Evolutionary conservation across 2,113 vertebrate species (phyloP).

Genomic region (Loxodonta africana): DNA sequence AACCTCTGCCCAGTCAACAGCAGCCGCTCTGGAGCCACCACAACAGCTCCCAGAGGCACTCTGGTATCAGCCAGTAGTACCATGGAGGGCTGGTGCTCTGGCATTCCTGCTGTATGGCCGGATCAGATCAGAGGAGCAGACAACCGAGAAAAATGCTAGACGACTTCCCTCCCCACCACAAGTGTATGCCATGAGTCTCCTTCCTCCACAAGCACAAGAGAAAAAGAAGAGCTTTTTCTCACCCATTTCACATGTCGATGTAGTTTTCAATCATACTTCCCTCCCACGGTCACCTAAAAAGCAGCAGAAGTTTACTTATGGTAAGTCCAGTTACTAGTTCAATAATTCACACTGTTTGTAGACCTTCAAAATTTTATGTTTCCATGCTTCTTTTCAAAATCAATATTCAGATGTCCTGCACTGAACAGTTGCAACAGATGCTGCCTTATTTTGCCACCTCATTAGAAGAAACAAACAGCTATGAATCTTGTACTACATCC

Average conservation of each 20-base stretch:
- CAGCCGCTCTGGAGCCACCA: neutral
- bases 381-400: constrained; percentile 64
- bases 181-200: neutral
- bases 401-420: constrained; percentile 32
- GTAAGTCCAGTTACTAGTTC: neutral
- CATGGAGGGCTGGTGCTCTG: neutral
- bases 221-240: neutral
- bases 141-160: neutral
- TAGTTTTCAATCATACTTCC: neutral
- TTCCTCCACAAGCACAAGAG: neutral
- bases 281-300: neutral
- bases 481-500: constrained; percentile 69
- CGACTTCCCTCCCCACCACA: neutral
- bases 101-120: neutral
- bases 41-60: neutral
- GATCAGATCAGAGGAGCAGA: neutral
- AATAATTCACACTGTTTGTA: neutral
- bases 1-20: neutral
- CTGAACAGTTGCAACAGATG: constrained; percentile 65
- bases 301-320: neutral
- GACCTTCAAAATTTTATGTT: neutral
- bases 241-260: neutral
- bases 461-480: constrained; percentile 77
- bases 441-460: constrained; percentile 73
- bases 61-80: too few species aligned